Evolutionary conservation across 2,797 vertebrate species (phyloP), one percentile per base, ranked within the genome.

Genomic region (Hoplostethus mediterraneus): DNA sequence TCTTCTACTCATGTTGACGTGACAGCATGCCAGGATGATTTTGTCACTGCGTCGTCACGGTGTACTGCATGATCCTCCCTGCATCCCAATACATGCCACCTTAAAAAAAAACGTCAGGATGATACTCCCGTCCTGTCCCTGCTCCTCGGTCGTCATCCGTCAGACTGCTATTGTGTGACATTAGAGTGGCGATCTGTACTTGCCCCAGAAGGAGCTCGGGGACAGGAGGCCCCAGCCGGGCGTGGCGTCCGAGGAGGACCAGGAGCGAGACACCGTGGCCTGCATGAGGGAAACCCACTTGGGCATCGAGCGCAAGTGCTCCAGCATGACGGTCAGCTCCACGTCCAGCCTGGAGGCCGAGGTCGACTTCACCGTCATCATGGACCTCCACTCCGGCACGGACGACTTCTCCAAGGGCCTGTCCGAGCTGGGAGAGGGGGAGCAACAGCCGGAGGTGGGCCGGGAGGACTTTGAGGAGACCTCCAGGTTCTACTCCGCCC

Each of bases 311-410:
- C 97, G 97, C 67, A 99, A 98, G 87, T 98, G 97, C 86, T 98
- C 97, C 89, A 99, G 97, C 92, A 98, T 99, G 92, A 98, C 97
- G 0, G 97, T 99, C 89, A 99, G 97, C 91, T 99, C 98, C 3
- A 98, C 98, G 0, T 99, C 98, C 83, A 99, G 97, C 91, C 92
- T 99, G 79, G 97, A 99, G 88, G 97, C 97, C 0, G 97, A 99
- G 79, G 98, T 98, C 59, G 98, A 99, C 84, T 99, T 99, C 94
- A 99, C 98, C 0, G 95, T 99, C 77, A 97, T 99, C 0, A 96
- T 97, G 0, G 98, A 99, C 92, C 97, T 97, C 83, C 97, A 99
- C 0, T 95, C 96, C 0, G 97, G 97, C 75, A 11, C 9, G 2
- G 40, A 44, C 0, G 40, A 98, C 81, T 95, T 96, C 89, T 95